These are phyloP conservation scores for Hemistola chrysoprasaria DNA, from an alignment of 2,888 invertebrate genomes.

Conservation along the genomic window DNA sequence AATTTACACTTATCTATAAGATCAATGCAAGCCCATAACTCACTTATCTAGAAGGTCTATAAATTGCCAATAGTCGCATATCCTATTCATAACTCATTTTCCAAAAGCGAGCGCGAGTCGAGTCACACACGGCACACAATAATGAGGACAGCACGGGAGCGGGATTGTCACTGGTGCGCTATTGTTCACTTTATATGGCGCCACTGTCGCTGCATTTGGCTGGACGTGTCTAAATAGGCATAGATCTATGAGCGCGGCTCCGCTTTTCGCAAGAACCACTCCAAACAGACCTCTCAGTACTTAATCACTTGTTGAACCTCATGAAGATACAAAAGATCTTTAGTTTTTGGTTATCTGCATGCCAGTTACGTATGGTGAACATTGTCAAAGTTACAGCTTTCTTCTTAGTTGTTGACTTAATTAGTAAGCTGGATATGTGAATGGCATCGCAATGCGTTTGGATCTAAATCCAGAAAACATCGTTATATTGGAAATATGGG, in stretches of 20 bases:
- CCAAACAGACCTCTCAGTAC: conserved; percentile 34
- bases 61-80: conserved; percentile 21
- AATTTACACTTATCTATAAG: too few relatives aligned
- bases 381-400: conserved; percentile 80
- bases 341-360: conserved; percentile 44
- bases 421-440: conserved; percentile 81
- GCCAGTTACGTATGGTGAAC: conserved; percentile 76
- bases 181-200: conserved; percentile 80
- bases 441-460: conserved; percentile 77
- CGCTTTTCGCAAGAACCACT: conserved; percentile 57
- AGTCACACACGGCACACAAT: conserved; percentile 61
- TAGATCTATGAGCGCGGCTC: conserved; percentile 75
- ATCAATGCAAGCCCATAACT: conserved; percentile 8
- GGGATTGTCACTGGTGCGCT: conserved; percentile 73
- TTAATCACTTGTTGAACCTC: conserved; percentile 2
- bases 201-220: conserved; percentile 68
- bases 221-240: conserved; percentile 72
- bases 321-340: conserved; percentile 36
- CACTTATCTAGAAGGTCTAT: conserved; percentile 10
- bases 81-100: conserved; percentile 35
- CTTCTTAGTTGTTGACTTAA: conserved; percentile 77
- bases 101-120: conserved; percentile 30
- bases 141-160: conserved; percentile 64
- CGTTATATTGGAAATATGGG: conserved; percentile 78
- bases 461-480: conserved; percentile 67